phyloP scores from a whole-genome alignment of 2,888 invertebrate species.

The Euclidia mi region DNA sequence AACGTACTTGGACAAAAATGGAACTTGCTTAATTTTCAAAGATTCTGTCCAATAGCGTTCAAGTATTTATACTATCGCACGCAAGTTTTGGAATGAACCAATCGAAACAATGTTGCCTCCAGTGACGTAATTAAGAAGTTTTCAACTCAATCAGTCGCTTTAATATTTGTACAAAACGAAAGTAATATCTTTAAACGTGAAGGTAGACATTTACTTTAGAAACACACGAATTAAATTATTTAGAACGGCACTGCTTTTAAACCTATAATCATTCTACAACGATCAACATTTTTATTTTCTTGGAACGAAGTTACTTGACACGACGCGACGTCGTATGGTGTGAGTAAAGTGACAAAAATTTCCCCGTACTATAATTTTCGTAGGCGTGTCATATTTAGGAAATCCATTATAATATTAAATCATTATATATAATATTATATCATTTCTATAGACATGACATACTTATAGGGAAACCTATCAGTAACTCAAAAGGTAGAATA shows the following conservation, averaged over 20 bases:
- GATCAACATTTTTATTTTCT: no score
- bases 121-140: constrained; percentile 73
- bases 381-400: no score
- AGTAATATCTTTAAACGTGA: constrained; percentile 76
- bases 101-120: constrained; percentile 48
- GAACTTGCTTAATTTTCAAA: constrained; percentile 19
- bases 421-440: no score
- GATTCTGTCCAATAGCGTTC: constrained; percentile 30
- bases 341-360: no score
- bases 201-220: constrained; percentile 50
- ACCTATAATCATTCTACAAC: no score
- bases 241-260: constrained; percentile 6
- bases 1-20: constrained; percentile 17
- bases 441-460: no score
- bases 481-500: no score
- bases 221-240: constrained; percentile 43
- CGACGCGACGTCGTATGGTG: no score
- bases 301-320: no score
- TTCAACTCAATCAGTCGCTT: constrained; percentile 76
- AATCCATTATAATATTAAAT: no score
- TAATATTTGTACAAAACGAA: constrained; percentile 78
- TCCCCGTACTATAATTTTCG: no score
- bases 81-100: constrained; percentile 40
- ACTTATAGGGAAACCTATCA: no score
- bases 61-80: constrained; percentile 35